Base-by-base conservation (phyloP, 2,888 invertebrate species). In the Lampropteryx suffumata region DNA sequence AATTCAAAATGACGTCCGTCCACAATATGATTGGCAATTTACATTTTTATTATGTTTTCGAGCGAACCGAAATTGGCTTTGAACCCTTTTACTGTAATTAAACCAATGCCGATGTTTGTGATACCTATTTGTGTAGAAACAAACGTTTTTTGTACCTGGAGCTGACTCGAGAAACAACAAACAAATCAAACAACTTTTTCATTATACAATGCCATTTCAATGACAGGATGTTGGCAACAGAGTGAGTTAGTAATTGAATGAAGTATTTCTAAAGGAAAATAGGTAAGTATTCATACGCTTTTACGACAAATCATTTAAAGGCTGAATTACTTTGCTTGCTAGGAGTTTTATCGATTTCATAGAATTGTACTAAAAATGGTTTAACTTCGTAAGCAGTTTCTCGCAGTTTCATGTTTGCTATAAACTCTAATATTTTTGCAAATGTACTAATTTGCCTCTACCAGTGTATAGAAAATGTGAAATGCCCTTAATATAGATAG, bases 1-100 rank as follows among this genome's bases (percentile, higher is more conserved):
- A 59, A 64, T 68, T 61, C 50, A 58, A 34, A 60, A 67, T 65
- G 57, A 51, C 54, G 56, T 56, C 60, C 57, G 58, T 55, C 52
- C 56, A 59, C 71, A 62, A 67, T 71, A 67, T 74, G 69, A 73
- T 69, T 69, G 70, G 65, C 74, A 72, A 72, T 73, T 72, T 71
- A 69, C 73, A 73, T 72, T 73, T 65, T 72, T 71, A 70, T 73
- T 72, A 66, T 69, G 59, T 62, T 70, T 67, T 64, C 49, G 53
- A 57, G 57, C 56, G 42, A 57, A 60, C 50, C 58, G 57, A 39
- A 65, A 67, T 71, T 68, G 64, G 65, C 57, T 61, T 64, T 62
- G 50, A 57, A 43, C 43, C 62, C 66, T 59, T 69, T 62, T 58
- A 57, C 55, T 51, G 61, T 57, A 61, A 69, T 65, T 59, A 65